Evolutionary conservation across 2,888 invertebrate species (phyloP), one percentile per base, ranked within the genome.

Genomic region (Colostygia pectinataria): DNA sequence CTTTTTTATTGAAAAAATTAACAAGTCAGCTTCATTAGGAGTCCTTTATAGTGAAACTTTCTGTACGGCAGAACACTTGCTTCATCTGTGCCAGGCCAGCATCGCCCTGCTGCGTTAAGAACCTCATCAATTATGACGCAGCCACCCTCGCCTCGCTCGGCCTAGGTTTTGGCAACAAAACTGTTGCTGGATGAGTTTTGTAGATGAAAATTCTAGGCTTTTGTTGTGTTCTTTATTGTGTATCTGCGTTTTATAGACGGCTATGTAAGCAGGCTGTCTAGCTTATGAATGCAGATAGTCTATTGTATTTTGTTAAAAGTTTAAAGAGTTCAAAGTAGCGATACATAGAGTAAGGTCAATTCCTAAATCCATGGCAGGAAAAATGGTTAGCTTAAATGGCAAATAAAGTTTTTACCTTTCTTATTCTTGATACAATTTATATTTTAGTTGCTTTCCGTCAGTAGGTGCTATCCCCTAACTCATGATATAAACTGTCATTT

Each of bases 61-160:
- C 15, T 32, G 2, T 9, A 27, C 2, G 14, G 7, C 27, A 13
- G 15, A 33, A 37, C 41, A 43, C 10, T 13, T 9, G 13, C 8
- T 34, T 14, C 8, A 25, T 44, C 50, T 44, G 36, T 44, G 50
- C 6, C 40, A 40, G 29, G 50, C 6, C 40, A 40, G 29, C 13
- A 47, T 80, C 73, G 72, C 87, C 85, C 88, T 79, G 84, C 86
- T 80, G 90, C 77, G 89, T 84, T 85, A 89, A 90, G 88, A 89
- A 83, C 82, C 81, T 84, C 89, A 89, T 90, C 86, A 84, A 90
- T 90, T 90, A 90, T 83, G 81, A 82, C 74, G 70, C 71, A 84
- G 76, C 80, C 79, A 75, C 84, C 84, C 84, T 80, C 57, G 49
- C 48, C 43, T 52, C 54, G 56, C 58, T 45, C 44, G 48, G 39